phyloP scores from a whole-genome alignment of 2,797 vertebrate genomes.

The Poeciliopsis gracilis region DNA sequence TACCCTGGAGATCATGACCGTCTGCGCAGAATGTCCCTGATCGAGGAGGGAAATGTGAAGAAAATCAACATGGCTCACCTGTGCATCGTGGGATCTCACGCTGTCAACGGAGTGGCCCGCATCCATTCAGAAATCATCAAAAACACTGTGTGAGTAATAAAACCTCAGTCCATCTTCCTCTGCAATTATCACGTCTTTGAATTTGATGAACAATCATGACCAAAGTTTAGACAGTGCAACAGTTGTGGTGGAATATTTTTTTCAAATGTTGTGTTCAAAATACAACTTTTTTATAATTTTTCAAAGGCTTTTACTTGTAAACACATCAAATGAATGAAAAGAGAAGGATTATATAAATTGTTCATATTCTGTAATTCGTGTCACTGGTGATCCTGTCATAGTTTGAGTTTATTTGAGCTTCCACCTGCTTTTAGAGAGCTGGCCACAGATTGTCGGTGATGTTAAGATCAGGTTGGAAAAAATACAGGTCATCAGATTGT shows the following conservation, averaged over 20 bases:
- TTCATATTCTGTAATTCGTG: background rate
- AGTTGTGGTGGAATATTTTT: background rate
- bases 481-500: background rate
- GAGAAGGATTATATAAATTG: background rate
- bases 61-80: slow-evolving; percentile 96
- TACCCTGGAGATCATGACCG: slow-evolving; percentile 87
- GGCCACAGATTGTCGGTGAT: background rate
- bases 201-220: background rate
- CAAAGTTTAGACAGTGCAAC: background rate
- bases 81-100: slow-evolving; percentile 92
- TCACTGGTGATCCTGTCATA: background rate
- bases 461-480: background rate
- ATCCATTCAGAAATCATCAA: slow-evolving; percentile 96
- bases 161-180: background rate
- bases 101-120: slow-evolving; percentile 92
- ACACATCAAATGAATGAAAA: background rate
- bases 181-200: background rate
- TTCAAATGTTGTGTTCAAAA: background rate
- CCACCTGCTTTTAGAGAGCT: background rate
- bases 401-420: background rate
- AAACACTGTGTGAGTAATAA: slow-evolving; percentile 83
- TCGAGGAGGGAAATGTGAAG: slow-evolving; percentile 89
- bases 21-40: slow-evolving; percentile 90
- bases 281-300: background rate
- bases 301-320: background rate